Evolutionary conservation across 2,113 vertebrate species (phyloP).

Genomic region (Ammodytes dubius): DNA sequence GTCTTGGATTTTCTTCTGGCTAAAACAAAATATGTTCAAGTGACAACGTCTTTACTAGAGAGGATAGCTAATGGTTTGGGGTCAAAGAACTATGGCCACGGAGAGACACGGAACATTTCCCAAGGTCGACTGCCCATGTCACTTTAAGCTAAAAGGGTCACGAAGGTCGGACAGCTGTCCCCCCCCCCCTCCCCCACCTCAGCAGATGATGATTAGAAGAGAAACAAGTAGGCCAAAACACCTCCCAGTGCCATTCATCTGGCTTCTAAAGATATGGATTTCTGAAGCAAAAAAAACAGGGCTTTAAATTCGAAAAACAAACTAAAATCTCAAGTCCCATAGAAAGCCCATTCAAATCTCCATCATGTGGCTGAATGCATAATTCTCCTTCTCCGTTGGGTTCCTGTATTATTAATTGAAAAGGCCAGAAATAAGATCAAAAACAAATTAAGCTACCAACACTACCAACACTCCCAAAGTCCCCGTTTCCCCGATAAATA

Average conservation of each 20-base stretch:
- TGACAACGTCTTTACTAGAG: not conserved
- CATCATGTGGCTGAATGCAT: constrained; percentile 34
- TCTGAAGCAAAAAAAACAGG: constrained; percentile 11
- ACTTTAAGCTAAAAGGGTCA: constrained; percentile 47
- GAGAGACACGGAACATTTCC: constrained; percentile 11
- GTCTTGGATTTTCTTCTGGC: not conserved
- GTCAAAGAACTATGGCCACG: constrained; percentile 48
- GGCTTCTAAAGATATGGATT: constrained; percentile 27
- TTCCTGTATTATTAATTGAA: constrained; percentile 52
- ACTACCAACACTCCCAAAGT: constrained; percentile 27
- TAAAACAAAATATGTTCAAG: not conserved
- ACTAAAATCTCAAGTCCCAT: not conserved
- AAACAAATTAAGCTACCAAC: constrained; percentile 52
- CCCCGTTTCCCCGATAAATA: constrained; percentile 53
- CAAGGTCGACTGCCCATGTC: constrained; percentile 48
- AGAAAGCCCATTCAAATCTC: constrained; percentile 16
- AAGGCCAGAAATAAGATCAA: constrained; percentile 61
- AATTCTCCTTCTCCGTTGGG: constrained; percentile 56
- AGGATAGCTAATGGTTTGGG: not conserved
- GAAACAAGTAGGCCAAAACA: constrained; percentile 24
- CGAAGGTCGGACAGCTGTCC: constrained; percentile 55
- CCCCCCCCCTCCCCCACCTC: not conserved
- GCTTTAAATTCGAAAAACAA: constrained; percentile 5
- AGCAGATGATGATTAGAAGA: constrained; percentile 59
- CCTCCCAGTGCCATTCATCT: constrained; percentile 42